Percentiles rank a stretch among this genome's conserved stretches.
Conservation (phyloP, 2,797 vertebrate species). For the Crocidura indochinensis region DNA sequence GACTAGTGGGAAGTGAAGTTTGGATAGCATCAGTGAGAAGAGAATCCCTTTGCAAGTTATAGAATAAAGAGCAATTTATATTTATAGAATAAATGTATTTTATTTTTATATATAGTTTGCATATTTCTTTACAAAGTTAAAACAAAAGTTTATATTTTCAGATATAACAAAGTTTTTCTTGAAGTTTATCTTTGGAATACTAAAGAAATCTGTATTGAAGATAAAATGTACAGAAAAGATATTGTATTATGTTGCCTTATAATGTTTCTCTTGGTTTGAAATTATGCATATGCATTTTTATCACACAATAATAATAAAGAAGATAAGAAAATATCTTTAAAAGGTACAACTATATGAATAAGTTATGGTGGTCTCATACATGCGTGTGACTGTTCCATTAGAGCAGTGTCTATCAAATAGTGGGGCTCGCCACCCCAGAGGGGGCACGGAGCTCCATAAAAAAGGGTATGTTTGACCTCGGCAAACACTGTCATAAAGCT, state of each 20-base stretch:
- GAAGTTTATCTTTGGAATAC: background rate
- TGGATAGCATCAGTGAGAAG: background rate
- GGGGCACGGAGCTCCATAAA: too few species aligned
- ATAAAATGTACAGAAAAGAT: background rate
- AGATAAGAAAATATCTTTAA: too few species aligned
- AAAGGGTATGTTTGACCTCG: too few species aligned
- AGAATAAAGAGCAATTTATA: too few species aligned
- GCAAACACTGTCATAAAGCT: too few species aligned
- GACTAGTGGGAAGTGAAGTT: background rate
- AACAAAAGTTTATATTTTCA: background rate
- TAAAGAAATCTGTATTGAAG: slow-evolving; percentile 23
- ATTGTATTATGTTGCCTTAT: background rate
- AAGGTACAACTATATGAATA: too few species aligned
- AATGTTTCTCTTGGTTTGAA: slow-evolving; percentile 14
- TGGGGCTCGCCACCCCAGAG: too few species aligned
- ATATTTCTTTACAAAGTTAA: slow-evolving; percentile 7
- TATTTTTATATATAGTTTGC: background rate
- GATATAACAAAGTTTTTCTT: background rate
- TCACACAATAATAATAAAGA: too few species aligned
- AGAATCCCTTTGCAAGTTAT: slow-evolving; percentile 35
- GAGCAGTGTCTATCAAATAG: too few species aligned
- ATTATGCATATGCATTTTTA: background rate
- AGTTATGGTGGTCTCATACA: background rate
- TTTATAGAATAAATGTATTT: too few species aligned
- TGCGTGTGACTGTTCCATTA: too few species aligned